Percentiles rank a stretch among this genome's conserved stretches.
Evolutionary conservation across 2,888 invertebrate species (phyloP).

Genomic region (Drosophila formosana): DNA sequence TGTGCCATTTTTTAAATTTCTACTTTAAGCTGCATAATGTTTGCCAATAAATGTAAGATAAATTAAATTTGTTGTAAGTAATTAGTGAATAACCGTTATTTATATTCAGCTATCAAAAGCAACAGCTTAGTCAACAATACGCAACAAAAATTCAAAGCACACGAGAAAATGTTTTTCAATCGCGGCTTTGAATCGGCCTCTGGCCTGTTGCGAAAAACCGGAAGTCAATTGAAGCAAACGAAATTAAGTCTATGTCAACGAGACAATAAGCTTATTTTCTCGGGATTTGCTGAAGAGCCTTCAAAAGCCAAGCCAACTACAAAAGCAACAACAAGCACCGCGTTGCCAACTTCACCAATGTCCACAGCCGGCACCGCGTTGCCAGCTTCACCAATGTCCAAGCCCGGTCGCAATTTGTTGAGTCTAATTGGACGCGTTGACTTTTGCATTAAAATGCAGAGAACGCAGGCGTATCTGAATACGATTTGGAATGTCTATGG

Average conservation of each 20-base stretch:
- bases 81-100: not conserved
- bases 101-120: conserved; percentile 24
- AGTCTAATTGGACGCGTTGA: conserved; percentile 79
- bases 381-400: conserved; percentile 40
- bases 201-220: conserved; percentile 53
- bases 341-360: conserved; percentile 34
- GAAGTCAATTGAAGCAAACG: conserved; percentile 72
- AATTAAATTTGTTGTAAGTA: not conserved
- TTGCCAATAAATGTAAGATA: conserved; percentile 51
- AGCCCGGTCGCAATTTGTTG: conserved; percentile 59
- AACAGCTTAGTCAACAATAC: conserved; percentile 40
- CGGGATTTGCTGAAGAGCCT: conserved; percentile 61
- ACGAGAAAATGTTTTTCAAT: conserved; percentile 30
- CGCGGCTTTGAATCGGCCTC: conserved; percentile 69
- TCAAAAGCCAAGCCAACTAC: conserved; percentile 11
- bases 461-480: conserved; percentile 65
- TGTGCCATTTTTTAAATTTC: conserved; percentile 2
- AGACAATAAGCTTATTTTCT: conserved; percentile 57
- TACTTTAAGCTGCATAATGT: conserved; percentile 52
- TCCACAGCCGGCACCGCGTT: conserved; percentile 27
- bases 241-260: conserved; percentile 63
- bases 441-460: conserved; percentile 76
- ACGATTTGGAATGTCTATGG: conserved; percentile 83
- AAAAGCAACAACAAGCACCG: conserved; percentile 24
- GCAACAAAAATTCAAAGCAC: conserved; percentile 49